Percentiles rank a stretch among this genome's conserved stretches.
These are phyloP conservation scores for Heteractis magnifica DNA, from an alignment of 92 coral and sea anemone species.

Conservation along the genomic window DNA sequence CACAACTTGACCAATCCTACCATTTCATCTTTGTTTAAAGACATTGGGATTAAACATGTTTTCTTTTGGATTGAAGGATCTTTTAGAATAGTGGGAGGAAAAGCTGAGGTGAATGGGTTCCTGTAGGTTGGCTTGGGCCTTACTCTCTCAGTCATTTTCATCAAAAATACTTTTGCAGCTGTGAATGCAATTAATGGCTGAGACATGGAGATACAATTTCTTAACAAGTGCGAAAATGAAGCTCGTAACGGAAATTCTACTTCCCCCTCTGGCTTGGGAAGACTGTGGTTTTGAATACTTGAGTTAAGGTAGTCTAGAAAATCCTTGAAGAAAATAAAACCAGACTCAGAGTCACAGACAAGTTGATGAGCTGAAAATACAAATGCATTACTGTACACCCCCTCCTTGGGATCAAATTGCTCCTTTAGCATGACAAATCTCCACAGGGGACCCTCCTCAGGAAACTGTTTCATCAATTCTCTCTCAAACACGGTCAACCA, in stretches of 20 bases:
- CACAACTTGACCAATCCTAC: slow-evolving; percentile 44
- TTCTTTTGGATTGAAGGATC: slow-evolving; percentile 55
- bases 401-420: slow-evolving; percentile 59
- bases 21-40: slow-evolving; percentile 38
- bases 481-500: slow-evolving; percentile 64
- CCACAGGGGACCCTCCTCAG: slow-evolving; percentile 67
- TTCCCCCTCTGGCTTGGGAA: neutral
- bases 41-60: slow-evolving; percentile 65
- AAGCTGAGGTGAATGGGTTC: slow-evolving; percentile 56
- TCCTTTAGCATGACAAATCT: slow-evolving; percentile 63
- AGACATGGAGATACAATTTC: slow-evolving; percentile 39
- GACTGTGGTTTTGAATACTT: neutral
- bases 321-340: slow-evolving; percentile 56
- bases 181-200: slow-evolving; percentile 23
- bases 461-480: slow-evolving; percentile 56
- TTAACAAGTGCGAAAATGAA: slow-evolving; percentile 45
- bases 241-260: slow-evolving; percentile 33
- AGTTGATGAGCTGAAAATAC: slow-evolving; percentile 59
- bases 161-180: slow-evolving; percentile 14
- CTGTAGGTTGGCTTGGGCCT: slow-evolving; percentile 32
- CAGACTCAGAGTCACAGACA: slow-evolving; percentile 63
- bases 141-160: slow-evolving; percentile 17
- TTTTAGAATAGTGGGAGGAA: slow-evolving; percentile 56
- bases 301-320: slow-evolving; percentile 56
- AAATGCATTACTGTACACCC: slow-evolving; percentile 61